Percentiles rank a stretch among this genome's conserved stretches.
Evolutionary conservation across 2,888 invertebrate genomes (phyloP).

Genomic region (Mechanitis mazaeus): DNA sequence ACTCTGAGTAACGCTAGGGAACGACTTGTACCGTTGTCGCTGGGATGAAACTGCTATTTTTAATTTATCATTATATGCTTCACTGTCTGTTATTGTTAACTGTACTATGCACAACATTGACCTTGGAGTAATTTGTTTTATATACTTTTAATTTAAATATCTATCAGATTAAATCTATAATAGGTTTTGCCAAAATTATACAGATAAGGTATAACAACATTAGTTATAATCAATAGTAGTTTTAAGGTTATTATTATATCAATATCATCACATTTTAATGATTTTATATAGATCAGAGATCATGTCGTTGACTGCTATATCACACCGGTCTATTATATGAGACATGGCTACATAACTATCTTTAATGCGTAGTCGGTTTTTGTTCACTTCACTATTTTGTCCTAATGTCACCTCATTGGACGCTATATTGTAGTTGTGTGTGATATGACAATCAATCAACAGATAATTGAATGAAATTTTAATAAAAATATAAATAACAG

Average conservation of each 20-base stretch:
- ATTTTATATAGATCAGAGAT: neutral
- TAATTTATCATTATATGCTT: constrained; percentile 20
- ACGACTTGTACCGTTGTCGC: constrained; percentile 43
- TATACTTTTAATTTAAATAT: constrained; percentile 11
- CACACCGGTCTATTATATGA: neutral
- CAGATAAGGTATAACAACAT: constrained; percentile 3
- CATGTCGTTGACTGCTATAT: neutral
- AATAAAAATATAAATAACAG: neutral
- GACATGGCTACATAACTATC: too few relatives aligned
- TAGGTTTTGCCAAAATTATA: constrained; percentile 19
- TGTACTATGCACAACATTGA: constrained; percentile 1
- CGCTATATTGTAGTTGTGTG: neutral
- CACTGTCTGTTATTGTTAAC: constrained; percentile 5
- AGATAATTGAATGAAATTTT: neutral
- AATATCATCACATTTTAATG: neutral
- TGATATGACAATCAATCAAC: neutral
- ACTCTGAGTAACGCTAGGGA: constrained; percentile 63
- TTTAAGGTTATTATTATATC: neutral
- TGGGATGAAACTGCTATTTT: constrained; percentile 48
- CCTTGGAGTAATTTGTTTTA: constrained; percentile 1
- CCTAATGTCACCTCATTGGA: neutral
- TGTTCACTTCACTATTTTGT: constrained; percentile 1
- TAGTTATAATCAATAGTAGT: neutral
- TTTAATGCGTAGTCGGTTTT: neutral
- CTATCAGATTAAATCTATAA: constrained; percentile 22